These are phyloP conservation scores for Pristionchus exspectatus DNA, from an alignment of 2,888 invertebrate species.

Conservation along the genomic window DNA sequence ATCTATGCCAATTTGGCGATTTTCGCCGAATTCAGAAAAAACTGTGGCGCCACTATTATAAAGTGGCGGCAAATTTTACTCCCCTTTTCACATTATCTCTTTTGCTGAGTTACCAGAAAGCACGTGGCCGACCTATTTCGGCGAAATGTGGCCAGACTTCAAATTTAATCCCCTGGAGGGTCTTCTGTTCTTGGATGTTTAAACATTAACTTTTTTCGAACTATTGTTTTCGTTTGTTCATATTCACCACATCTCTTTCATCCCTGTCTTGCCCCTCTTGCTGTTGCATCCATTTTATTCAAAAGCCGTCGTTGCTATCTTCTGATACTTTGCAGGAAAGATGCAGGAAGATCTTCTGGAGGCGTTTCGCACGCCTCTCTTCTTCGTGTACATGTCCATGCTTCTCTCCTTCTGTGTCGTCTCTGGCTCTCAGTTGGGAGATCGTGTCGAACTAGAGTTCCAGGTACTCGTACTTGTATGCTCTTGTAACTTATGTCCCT, in stretches of 20 bases:
- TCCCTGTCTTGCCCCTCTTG: neutral
- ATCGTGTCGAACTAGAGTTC: conserved; percentile 66
- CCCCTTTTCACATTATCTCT: neutral
- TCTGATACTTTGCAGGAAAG: neutral
- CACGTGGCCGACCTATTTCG: neutral
- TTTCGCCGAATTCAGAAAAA: no score
- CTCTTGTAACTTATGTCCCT: neutral
- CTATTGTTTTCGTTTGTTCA: neutral
- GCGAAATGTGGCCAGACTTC: neutral
- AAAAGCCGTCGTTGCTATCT: neutral
- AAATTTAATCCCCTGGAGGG: neutral
- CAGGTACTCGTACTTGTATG: conserved; percentile 12
- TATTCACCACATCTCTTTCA: neutral
- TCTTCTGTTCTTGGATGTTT: neutral
- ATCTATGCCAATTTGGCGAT: no score
- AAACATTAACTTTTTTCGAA: neutral
- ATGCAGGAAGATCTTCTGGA: conserved; percentile 68
- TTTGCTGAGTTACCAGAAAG: neutral
- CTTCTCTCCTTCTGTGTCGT: conserved; percentile 68
- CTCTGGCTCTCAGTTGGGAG: conserved; percentile 64
- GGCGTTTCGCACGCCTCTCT: conserved; percentile 67
- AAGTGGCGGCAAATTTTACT: neutral
- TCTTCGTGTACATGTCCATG: conserved; percentile 65
- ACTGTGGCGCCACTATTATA: neutral
- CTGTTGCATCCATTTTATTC: neutral